phyloP scores from a whole-genome alignment of 2,888 invertebrate species.

The Ophion slaviceki region DNA sequence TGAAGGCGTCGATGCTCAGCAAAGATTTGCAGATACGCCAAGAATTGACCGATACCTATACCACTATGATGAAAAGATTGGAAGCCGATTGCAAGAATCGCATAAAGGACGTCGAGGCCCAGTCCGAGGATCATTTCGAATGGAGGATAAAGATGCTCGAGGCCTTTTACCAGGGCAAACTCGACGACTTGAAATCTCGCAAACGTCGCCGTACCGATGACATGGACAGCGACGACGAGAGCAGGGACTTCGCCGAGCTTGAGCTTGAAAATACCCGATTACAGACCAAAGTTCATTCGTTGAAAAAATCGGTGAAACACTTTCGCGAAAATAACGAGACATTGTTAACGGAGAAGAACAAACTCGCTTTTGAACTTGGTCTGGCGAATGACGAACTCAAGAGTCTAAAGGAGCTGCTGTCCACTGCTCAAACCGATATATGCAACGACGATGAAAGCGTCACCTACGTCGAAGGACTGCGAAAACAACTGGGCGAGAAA shows the following conservation, averaged over 20 bases:
- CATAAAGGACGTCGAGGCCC: slow-evolving; percentile 76
- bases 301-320: slow-evolving; percentile 72
- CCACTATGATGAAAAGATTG: slow-evolving; percentile 76
- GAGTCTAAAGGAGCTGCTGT: slow-evolving; percentile 71
- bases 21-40: slow-evolving; percentile 78
- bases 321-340: slow-evolving; percentile 72
- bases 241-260: slow-evolving; percentile 66
- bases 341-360: slow-evolving; percentile 73
- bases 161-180: slow-evolving; percentile 76
- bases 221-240: slow-evolving; percentile 57
- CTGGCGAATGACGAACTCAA: slow-evolving; percentile 74
- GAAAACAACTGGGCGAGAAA: slow-evolving; percentile 70
- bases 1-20: slow-evolving; percentile 74
- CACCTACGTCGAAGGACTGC: slow-evolving; percentile 73
- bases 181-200: slow-evolving; percentile 66
- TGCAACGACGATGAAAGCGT: slow-evolving; percentile 64
- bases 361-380: slow-evolving; percentile 73
- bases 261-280: slow-evolving; percentile 74
- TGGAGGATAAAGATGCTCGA: slow-evolving; percentile 76
- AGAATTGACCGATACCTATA: slow-evolving; percentile 78
- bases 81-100: slow-evolving; percentile 77
- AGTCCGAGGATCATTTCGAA: slow-evolving; percentile 76
- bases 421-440: slow-evolving; percentile 71
- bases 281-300: slow-evolving; percentile 69
- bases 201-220: slow-evolving; percentile 69